phyloP scores from a whole-genome alignment of 2,888 invertebrate species.

The Stenodema calcarata region DNA sequence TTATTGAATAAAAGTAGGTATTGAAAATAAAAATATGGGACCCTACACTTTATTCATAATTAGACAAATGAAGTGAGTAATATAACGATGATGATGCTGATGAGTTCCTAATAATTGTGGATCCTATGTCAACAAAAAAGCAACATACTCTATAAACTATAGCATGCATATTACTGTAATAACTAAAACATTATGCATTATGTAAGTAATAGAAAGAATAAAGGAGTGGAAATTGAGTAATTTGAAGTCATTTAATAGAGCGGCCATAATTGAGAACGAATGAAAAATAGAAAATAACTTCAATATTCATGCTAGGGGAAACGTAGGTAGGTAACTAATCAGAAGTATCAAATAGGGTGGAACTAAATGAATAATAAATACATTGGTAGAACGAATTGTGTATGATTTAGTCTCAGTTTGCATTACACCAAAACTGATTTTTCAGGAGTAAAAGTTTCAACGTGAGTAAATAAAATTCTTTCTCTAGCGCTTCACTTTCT shows the following conservation, averaged over 20 bases:
- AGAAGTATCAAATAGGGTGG: not conserved
- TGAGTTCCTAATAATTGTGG: conserved; percentile 51
- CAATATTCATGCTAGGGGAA: not conserved
- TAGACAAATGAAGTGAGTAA: not conserved
- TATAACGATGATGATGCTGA: conserved; percentile 54
- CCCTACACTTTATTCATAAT: not conserved
- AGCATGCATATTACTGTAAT: conserved; percentile 25
- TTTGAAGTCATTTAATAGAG: not conserved
- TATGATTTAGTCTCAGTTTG: no score
- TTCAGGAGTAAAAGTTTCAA: no score
- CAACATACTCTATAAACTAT: conserved; percentile 16
- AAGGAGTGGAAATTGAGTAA: not conserved
- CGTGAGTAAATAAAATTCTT: no score
- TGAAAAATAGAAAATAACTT: not conserved
- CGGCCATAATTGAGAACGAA: not conserved
- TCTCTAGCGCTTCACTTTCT: no score
- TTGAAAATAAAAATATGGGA: not conserved
- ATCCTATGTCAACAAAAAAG: conserved; percentile 12
- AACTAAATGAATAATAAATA: not conserved
- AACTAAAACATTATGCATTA: conserved; percentile 10
- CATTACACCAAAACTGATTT: no score
- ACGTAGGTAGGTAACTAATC: not conserved
- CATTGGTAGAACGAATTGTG: no score
- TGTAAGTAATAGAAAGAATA: not conserved
- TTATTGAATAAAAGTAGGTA: not conserved